Evolutionary conservation across 2,797 vertebrate species (phyloP), one percentile per base, ranked within the genome.

Genomic region (Dipus sagitta): DNA sequence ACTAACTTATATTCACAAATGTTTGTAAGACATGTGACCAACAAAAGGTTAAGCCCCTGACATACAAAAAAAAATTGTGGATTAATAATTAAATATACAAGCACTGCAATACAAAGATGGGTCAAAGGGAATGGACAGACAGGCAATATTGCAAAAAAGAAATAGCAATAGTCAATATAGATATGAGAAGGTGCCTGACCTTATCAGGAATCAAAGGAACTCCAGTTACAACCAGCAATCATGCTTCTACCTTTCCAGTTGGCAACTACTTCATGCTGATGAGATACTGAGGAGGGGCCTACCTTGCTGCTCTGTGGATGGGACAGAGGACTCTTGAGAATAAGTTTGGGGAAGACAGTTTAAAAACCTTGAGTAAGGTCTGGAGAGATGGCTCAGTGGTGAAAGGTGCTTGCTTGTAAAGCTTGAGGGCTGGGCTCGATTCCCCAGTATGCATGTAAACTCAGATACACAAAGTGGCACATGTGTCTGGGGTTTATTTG

Each of bases 181-280:
- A 71, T 92, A 93, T 80, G 85, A 95, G 81, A 90, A 92, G 47
- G 95, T 96, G 75, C 34, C 77, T 83, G 93, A 96, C 96, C 92
- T 90, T 88, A 86, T 75, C 60, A 30, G 82, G n/a, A 92, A 96
- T 97, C 94, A 93, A 97, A 97, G 91, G 88, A 93, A 92, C 65
- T 96, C 67, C 88, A 94, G 95, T 95, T 94, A 96, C 6, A 2
- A 67, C 28, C 32, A 79, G 68, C 72, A 86, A 93, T 96, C 85
- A 70, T 86, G 91, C 86, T 85, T 62, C 78, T 54, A 81, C 24
- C 93, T 94, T 93, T 82, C 64, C 65, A 86, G 21, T 72, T 89
- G 83, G 68, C 75, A 96, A 85, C 83, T 82, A 28, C 84, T 95
- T 74, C 28, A n/a, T 24, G 30, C 52, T 72, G 77, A n/a, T 60